A percentile compares a stretch with the other conserved stretches of the same genome.
phyloP scores from a whole-genome alignment of 2,113 vertebrate species.

The rabbit (Oryctolagus cuniculus) region mOryCun1.1 NC_091437.1:33605501-33606000 shows the following conservation, averaged over 20 bases:
- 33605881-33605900: neutral
- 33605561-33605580: neutral
- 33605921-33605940: slow-evolving; percentile 23
- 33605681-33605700: neutral
- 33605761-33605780: neutral
- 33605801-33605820: neutral
- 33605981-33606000: neutral
- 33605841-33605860: neutral
- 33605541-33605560: neutral
- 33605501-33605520: neutral
- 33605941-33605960: neutral
- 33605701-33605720: neutral
- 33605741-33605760: neutral
- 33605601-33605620: neutral
- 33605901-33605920: neutral
- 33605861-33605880: neutral
- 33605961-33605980: slow-evolving; percentile 35
- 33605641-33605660: neutral
- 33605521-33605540: neutral
- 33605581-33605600: neutral
- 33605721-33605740: neutral
- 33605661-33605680: neutral
- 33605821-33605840: neutral
- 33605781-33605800: neutral
- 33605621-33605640: neutral